phyloP scores from a whole-genome alignment of 2,797 vertebrate genomes.

The Danio tinwini region DNA sequence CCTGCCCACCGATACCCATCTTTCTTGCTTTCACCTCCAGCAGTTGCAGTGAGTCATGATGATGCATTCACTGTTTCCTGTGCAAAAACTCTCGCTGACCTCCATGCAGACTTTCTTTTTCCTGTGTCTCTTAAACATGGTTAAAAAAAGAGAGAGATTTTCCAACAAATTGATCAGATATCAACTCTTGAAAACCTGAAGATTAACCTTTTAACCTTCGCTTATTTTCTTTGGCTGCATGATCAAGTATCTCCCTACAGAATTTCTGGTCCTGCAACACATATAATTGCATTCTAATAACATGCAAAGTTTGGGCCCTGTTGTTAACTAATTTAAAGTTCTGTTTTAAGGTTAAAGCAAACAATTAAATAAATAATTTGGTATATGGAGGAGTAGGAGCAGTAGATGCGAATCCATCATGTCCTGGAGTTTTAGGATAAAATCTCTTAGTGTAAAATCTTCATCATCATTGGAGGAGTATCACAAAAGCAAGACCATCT shows the following conservation, averaged over 20 bases:
- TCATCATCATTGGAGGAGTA: too few species aligned
- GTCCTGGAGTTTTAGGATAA: too few species aligned
- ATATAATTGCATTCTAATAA: not conserved
- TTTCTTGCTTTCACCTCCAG: slow-evolving; percentile 49
- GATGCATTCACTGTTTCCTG: slow-evolving; percentile 61
- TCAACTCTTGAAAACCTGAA: not conserved
- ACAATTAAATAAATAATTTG: too few species aligned
- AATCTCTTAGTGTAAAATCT: too few species aligned
- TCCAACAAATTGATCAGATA: too few species aligned
- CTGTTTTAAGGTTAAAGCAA: too few species aligned
- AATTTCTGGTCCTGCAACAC: not conserved
- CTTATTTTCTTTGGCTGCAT: not conserved
- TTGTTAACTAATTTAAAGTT: not conserved
- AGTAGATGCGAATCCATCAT: too few species aligned
- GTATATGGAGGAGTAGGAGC: too few species aligned
- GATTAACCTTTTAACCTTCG: not conserved
- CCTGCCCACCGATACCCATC: slow-evolving; percentile 63
- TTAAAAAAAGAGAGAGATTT: not conserved
- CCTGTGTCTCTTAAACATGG: slow-evolving; percentile 20
- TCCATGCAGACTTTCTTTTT: slow-evolving; percentile 41
- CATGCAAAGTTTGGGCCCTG: not conserved
- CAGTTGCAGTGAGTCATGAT: slow-evolving; percentile 61
- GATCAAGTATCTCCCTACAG: not conserved
- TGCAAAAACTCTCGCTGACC: slow-evolving; percentile 53
- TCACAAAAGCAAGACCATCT: too few species aligned